Conservation (phyloP, 2,113 vertebrate species). For the Tonatia bakeri region DNA sequence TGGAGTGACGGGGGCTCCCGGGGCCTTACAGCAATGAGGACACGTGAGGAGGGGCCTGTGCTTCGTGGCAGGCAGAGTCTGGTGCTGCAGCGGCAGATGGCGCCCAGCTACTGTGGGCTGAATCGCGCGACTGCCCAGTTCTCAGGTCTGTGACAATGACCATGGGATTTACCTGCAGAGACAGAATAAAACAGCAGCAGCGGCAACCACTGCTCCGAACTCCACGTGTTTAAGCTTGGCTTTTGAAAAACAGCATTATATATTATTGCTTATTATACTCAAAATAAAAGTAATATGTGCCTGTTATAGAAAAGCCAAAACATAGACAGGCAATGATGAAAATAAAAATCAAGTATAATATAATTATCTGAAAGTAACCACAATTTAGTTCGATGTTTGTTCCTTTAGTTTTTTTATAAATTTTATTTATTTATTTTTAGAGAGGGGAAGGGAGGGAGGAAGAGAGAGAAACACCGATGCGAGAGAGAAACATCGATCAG, state of each 20-base stretch:
- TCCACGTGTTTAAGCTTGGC: background rate
- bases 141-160: background rate
- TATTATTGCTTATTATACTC: background rate
- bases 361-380: background rate
- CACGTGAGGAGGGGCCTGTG: background rate
- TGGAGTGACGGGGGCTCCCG: background rate
- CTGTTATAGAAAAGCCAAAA: background rate
- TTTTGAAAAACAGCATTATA: background rate
- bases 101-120: background rate
- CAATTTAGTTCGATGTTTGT: background rate
- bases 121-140: background rate
- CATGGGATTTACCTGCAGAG: background rate
- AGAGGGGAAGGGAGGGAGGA: too few relatives aligned
- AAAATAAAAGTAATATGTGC: background rate
- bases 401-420: too few relatives aligned
- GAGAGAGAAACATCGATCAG: too few relatives aligned
- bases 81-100: background rate
- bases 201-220: background rate
- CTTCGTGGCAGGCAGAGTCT: background rate
- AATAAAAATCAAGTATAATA: background rate
- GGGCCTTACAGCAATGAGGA: background rate
- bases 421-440: too few relatives aligned
- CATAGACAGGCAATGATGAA: background rate
- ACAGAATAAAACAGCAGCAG: background rate
- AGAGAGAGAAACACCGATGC: too few relatives aligned